Percentiles rank a stretch among this genome's conserved stretches.
Conservation (phyloP, 1,140 invertebrate genomes). For the Mamestra configurata region DNA sequence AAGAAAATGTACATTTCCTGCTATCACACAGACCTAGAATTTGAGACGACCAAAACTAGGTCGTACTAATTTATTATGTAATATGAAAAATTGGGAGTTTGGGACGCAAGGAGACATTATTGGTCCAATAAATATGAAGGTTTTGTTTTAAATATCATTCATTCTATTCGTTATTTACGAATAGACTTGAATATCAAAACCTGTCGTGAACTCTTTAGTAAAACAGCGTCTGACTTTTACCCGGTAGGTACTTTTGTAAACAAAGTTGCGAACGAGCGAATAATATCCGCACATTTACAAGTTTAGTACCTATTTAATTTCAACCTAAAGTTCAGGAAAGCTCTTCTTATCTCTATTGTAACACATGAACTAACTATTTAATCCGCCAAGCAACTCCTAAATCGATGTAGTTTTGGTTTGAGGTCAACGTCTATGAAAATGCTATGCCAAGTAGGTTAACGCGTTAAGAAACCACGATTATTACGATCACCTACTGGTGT, state of each 20-base stretch:
- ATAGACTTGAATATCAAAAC: too few species aligned
- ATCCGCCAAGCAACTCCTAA: background rate
- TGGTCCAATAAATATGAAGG: conserved; percentile 16
- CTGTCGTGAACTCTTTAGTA: background rate
- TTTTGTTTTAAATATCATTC: conserved; percentile 1
- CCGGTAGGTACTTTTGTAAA: background rate
- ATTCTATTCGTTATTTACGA: background rate
- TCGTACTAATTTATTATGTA: conserved; percentile 49
- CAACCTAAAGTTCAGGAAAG: background rate
- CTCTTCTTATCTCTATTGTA: background rate
- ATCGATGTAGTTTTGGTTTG: conserved; percentile 29
- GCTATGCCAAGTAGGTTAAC: conserved; percentile 48
- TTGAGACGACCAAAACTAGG: conserved; percentile 61
- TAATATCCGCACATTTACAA: background rate
- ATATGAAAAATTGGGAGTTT: conserved; percentile 9
- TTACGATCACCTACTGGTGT: background rate
- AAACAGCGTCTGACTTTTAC: background rate
- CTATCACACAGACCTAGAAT: conserved; percentile 63
- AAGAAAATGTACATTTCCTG: conserved; percentile 72
- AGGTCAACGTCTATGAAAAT: conserved; percentile 44
- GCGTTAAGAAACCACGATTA: conserved; percentile 35
- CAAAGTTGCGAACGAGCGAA: background rate
- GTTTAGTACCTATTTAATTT: background rate
- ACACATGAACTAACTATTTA: background rate
- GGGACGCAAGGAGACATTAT: background rate